Percentiles rank a stretch among this genome's conserved stretches.
Evolutionary conservation across 2,888 invertebrate genomes (phyloP).

Genomic region (Adineta ricciae): DNA sequence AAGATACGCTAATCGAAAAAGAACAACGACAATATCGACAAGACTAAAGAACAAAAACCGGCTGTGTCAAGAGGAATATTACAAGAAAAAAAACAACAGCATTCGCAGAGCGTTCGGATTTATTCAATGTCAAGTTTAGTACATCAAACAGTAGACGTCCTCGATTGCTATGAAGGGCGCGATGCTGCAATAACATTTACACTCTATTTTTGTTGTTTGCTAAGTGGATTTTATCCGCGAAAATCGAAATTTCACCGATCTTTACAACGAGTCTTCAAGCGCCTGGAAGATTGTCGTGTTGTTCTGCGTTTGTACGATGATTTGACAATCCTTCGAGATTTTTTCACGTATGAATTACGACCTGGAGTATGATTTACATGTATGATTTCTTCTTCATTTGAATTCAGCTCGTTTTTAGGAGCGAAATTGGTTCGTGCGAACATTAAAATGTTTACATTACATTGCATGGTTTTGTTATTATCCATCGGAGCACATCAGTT

Average conservation of each 20-base stretch:
- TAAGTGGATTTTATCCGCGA: conserved; percentile 21
- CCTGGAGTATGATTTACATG: neutral
- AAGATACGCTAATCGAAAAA: neutral
- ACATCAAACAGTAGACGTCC: neutral
- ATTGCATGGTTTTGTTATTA: conserved; percentile 30
- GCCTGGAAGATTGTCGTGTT: conserved; percentile 30
- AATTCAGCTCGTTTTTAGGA: neutral
- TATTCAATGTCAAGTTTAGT: neutral
- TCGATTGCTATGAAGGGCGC: conserved; percentile 31
- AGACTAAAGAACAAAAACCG: neutral
- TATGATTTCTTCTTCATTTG: neutral
- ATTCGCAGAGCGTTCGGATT: too few species aligned
- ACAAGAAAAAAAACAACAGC: neutral
- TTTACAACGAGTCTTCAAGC: conserved; percentile 25
- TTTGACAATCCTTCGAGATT: conserved; percentile 25
- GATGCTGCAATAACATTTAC: conserved; percentile 30
- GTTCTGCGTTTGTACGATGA: conserved; percentile 31
- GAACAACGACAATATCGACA: neutral
- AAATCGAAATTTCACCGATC: conserved; percentile 11
- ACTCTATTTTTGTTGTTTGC: conserved; percentile 26
- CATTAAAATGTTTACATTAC: neutral
- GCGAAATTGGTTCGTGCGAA: neutral
- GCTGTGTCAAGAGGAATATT: neutral
- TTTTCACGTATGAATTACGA: conserved; percentile 26
- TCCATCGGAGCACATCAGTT: conserved; percentile 29